phyloP scores from a whole-genome alignment of 2,797 vertebrate genomes.

The Macroramphosus scolopax region DNA sequence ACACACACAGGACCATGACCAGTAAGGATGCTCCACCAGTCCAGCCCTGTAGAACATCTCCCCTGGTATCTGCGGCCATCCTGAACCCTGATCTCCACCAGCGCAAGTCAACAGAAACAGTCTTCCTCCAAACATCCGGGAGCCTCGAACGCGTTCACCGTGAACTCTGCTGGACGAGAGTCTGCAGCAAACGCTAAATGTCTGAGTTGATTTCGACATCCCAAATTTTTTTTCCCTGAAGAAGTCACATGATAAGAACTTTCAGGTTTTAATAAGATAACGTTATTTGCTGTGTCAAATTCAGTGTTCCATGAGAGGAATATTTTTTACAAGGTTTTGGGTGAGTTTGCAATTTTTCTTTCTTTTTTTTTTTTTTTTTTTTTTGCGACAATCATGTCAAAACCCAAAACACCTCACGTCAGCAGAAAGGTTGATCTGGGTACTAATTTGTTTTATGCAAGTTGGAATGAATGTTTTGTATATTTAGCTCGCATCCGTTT shows the following conservation, averaged over 20 bases:
- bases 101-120: no score
- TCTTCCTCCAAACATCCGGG: no score
- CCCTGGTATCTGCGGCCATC: no score
- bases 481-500: no score
- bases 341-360: slow-evolving; percentile 53
- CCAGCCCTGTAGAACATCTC: slow-evolving; percentile 35
- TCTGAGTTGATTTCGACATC: slow-evolving; percentile 40
- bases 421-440: slow-evolving; percentile 15
- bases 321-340: slow-evolving; percentile 63
- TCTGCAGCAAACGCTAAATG: no score
- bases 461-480: no score
- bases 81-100: no score
- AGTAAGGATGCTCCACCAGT: slow-evolving; percentile 46
- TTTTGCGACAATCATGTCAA: slow-evolving; percentile 71
- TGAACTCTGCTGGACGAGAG: slow-evolving; percentile 49
- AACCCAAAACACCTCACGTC: slow-evolving; percentile 45
- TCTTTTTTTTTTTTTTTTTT: no score
- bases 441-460: slow-evolving; percentile 23
- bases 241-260: slow-evolving; percentile 29
- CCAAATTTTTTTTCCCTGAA: neutral
- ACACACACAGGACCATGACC: slow-evolving; percentile 43
- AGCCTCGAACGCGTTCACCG: slow-evolving; percentile 25
- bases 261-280: slow-evolving; percentile 35
- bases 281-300: slow-evolving; percentile 43
- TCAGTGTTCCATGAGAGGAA: slow-evolving; percentile 42